Evolutionary conservation across 2,888 invertebrate genomes (phyloP).

Genomic region (Periphyllus acericola): DNA sequence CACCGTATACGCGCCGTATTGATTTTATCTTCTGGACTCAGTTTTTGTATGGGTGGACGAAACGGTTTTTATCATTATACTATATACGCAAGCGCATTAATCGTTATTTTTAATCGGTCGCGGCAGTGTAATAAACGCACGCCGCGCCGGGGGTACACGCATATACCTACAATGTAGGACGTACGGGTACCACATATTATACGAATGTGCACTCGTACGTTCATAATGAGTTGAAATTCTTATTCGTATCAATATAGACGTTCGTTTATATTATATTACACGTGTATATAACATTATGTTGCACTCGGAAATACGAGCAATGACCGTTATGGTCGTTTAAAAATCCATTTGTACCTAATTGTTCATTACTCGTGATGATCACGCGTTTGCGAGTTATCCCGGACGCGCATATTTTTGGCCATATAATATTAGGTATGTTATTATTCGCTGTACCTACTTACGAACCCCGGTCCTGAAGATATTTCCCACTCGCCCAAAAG

Average conservation of each 20-base stretch:
- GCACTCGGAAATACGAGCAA: neutral
- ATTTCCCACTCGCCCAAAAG: neutral
- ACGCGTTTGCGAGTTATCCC: neutral
- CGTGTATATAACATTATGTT: too few relatives aligned
- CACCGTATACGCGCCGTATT: neutral
- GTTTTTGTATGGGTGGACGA: neutral
- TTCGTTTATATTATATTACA: neutral
- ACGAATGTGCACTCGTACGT: neutral
- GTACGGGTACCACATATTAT: too few relatives aligned
- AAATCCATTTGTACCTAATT: neutral
- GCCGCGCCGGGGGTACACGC: neutral
- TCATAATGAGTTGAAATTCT: neutral
- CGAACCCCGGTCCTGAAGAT: neutral
- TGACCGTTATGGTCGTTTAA: slow-evolving; percentile 7
- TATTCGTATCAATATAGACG: neutral
- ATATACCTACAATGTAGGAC: too few relatives aligned
- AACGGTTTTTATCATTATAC: neutral
- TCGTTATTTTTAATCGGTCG: neutral
- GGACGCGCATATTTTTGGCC: neutral
- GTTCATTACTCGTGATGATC: neutral
- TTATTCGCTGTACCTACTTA: neutral
- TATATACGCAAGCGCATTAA: neutral
- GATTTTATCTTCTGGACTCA: neutral
- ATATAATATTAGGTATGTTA: neutral
- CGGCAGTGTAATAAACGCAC: neutral